A percentile compares a stretch with the other conserved stretches of the same genome.
Evolutionary conservation across 2,797 vertebrate genomes (phyloP).

Genomic region (Streptopelia turtur): DNA sequence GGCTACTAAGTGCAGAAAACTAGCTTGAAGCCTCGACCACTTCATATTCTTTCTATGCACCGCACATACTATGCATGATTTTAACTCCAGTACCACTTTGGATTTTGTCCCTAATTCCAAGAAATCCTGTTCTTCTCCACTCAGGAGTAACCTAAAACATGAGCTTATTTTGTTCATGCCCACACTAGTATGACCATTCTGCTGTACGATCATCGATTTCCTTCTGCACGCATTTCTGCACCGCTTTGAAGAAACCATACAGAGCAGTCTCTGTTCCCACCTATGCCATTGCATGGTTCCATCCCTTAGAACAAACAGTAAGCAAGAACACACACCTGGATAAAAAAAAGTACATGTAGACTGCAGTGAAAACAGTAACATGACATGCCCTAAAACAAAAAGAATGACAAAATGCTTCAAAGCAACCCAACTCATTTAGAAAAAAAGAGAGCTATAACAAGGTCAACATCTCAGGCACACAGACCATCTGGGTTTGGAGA

Average conservation of each 20-base stretch:
- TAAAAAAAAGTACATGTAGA: fast-evolving
- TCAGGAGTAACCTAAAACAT: neutral
- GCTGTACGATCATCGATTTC: neutral
- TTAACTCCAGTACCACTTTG: fast-evolving
- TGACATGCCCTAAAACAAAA: neutral
- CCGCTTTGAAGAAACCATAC: neutral
- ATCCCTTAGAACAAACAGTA: neutral
- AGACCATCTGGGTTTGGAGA: neutral
- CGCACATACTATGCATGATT: neutral
- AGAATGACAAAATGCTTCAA: neutral
- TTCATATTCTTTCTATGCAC: neutral
- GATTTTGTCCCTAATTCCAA: neutral
- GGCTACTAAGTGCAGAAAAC: neutral
- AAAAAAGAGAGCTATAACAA: neutral
- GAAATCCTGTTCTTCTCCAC: neutral
- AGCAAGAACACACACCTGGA: neutral
- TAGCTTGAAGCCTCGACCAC: neutral
- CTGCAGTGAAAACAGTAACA: neutral
- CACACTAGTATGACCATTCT: neutral
- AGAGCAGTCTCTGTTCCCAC: neutral
- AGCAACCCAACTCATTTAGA: neutral
- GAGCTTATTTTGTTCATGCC: neutral
- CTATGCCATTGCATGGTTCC: neutral
- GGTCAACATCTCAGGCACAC: neutral
- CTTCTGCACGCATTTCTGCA: neutral